Evolutionary conservation across 2,113 vertebrate genomes (phyloP), one percentile per base, ranked within the genome.

Genomic region (Sapajus apella): DNA sequence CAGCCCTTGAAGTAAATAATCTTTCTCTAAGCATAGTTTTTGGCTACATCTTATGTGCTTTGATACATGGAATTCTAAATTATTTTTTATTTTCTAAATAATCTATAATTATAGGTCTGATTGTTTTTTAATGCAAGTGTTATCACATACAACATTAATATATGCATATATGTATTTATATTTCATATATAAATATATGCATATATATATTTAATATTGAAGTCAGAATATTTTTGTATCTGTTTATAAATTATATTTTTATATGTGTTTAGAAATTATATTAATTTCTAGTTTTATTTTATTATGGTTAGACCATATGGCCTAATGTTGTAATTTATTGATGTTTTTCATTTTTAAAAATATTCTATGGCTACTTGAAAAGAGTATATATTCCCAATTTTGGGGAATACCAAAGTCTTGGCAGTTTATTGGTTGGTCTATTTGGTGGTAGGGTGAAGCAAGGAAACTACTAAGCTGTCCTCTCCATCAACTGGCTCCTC

Each of bases 311-410:
- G 32, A 85, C n/a, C 70, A 21, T 55, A 25, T 61, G 27, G 18
- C 4, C 43, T 87, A 73, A 27, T 87, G 14, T 80, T 83, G 6
- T 16, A 85, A 84, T 76, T 70, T 55, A 84, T 3, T 85, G 32
- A 92, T 50, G 8, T 47, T 92, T 96, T 96, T 23, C 23, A 88
- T 45, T 77, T 85, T 95, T 79, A 3, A 37, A 66, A 82, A 91
- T 92, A 79, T 37, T 94, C 13, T 52, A 9, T 56, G 52, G 35
- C 20, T 73, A 3, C 13, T 94, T 86, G 8, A 82, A 90, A 83
- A 85, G 11, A 93, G 70, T 9, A 8, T 77, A 50, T 80, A 52
- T 50, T 52, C 23, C 9, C 27, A 81, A 35, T 32, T 92, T 93
- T 9, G 66, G 20, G 27, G 32, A 77, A 61, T 87, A 13, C 21